Conservation (phyloP, 92 coral and sea anemone genomes). For the Hydrozoanthus gracilis region DNA sequence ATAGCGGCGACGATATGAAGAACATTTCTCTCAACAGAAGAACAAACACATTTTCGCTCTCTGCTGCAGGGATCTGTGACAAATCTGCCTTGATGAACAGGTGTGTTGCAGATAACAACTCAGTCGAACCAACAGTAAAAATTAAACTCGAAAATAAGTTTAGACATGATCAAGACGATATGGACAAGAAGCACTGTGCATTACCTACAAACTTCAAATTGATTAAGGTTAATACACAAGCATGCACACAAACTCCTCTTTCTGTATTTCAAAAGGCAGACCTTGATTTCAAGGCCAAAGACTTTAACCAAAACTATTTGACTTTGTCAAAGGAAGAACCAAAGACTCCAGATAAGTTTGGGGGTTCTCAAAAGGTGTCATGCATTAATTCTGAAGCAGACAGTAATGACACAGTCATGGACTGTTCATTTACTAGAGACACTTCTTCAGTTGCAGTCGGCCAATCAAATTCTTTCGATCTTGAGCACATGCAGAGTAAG, state of each 20-base stretch:
- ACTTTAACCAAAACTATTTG: not conserved
- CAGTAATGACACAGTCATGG: not conserved
- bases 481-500: not conserved
- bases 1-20: not conserved
- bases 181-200: not conserved
- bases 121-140: not conserved
- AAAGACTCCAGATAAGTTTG: not conserved
- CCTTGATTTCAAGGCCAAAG: not conserved
- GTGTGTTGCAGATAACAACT: not conserved
- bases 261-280: not conserved
- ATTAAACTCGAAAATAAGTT: not conserved
- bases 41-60: not conserved
- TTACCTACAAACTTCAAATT: not conserved
- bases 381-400: not conserved
- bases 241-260: not conserved
- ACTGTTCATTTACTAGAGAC: not conserved
- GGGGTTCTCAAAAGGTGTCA: no score
- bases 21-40: conserved; percentile 5
- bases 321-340: not conserved
- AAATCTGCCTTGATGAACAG: not conserved
- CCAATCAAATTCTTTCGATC: not conserved
- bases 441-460: not conserved
- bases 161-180: not conserved
- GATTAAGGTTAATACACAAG: no score
- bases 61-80: not conserved